Evolutionary conservation across 1,140 invertebrate species (phyloP), one percentile per base, ranked within the genome.

Genomic region (Lethrus apterus): DNA sequence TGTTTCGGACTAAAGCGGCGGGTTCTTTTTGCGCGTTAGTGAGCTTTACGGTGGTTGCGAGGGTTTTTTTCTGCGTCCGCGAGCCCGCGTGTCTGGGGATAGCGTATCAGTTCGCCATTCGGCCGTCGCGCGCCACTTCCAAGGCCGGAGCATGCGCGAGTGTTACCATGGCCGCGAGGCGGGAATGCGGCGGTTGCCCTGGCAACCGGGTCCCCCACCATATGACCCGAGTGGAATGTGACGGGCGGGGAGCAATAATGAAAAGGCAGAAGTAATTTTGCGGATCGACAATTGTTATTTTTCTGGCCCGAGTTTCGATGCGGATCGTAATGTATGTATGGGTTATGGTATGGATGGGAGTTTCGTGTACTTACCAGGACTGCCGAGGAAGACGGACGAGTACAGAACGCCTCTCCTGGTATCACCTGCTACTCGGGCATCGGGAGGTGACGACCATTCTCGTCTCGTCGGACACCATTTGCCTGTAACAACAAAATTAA

Each of bases 391-490:
- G 70, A 89, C 86, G 66, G 85, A 88, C 66, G 85, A 88, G 72
- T 89, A 89, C 53, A 89, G 70, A 52, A 80, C 76, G 48, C 78
- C 82, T 66, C 86, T 78, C 70, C 85, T 75, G 64, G 85, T 84
- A 65, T 83, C 81, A 55, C 68, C 72, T 34, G 79, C 78, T 65
- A 77, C 79, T 69, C 79, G 71, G 60, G 80, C 77, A 62, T 89
- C 86, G 51, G 84, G 81, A 59, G 86, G 84, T 58, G 84, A 86
- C 56, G 81, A 86, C 86, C 86, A 89, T 71, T 89, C 86, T 71
- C 85, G 80, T 70, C 84, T 73, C n/a, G n/a, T n/a, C 61, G 79
- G 81, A 79, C 86, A 88, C 86, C 86, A 89, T 81, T 88, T 88
- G 62, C 84, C 86, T 89, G 76, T 7, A 77, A 80, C 49, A 68